phyloP scores from a whole-genome alignment of 30 jellyfish, hydroid and myxozoan species.

The Catostylus mosaicus region DNA sequence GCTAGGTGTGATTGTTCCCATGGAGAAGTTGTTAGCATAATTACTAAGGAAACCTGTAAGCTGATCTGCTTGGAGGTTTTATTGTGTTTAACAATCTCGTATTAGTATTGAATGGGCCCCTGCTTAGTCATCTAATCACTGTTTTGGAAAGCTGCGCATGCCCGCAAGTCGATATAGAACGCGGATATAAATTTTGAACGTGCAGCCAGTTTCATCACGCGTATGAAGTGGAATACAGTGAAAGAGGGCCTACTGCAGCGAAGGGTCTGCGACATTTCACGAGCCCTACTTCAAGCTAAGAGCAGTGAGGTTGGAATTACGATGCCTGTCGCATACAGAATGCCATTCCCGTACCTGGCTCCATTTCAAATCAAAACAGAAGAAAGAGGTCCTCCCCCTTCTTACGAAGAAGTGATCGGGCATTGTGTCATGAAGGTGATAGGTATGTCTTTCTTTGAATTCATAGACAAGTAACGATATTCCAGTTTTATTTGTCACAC shows the following conservation, averaged over 20 bases:
- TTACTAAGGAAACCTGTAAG: slow-evolving; percentile 63
- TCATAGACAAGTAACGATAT: too few relatives aligned
- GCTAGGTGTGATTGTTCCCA: slow-evolving; percentile 62
- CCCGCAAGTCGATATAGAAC: slow-evolving; percentile 9
- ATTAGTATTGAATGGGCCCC: slow-evolving; percentile 37
- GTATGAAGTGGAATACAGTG: neutral
- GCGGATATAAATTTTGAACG: neutral
- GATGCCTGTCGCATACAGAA: slow-evolving; percentile 29
- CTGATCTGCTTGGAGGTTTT: slow-evolving; percentile 40
- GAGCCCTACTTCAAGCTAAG: neutral
- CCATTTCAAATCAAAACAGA: slow-evolving; percentile 46
- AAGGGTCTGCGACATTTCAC: neutral
- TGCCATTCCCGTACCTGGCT: slow-evolving; percentile 16
- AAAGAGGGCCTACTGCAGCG: neutral
- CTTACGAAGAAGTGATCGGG: slow-evolving; percentile 36
- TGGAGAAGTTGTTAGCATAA: slow-evolving; percentile 49
- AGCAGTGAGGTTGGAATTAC: neutral
- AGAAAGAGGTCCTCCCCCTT: slow-evolving; percentile 70
- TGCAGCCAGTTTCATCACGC: neutral
- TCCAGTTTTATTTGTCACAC: too few relatives aligned
- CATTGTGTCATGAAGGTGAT: slow-evolving; percentile 14
- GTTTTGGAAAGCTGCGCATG: slow-evolving; percentile 28
- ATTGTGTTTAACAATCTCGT: slow-evolving; percentile 31
- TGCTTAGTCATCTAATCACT: slow-evolving; percentile 62
- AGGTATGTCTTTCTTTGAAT: slow-evolving; percentile 6